Percentiles rank a stretch among this genome's conserved stretches.
phyloP scores from a whole-genome alignment of 1,140 invertebrate genomes.

The Holcopasites calliopsidis region DNA sequence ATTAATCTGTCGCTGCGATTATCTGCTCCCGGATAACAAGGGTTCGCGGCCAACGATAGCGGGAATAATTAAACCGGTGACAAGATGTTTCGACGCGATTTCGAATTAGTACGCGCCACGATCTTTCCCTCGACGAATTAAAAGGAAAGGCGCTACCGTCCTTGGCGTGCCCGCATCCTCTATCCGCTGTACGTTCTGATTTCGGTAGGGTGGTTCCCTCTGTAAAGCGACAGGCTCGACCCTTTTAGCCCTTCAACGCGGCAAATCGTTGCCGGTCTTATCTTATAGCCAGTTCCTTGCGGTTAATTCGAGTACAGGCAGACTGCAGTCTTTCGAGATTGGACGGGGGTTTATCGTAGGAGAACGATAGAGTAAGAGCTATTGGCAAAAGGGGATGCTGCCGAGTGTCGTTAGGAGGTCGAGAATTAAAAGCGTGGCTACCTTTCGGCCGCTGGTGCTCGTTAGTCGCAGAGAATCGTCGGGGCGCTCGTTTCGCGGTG shows the following conservation, averaged over 20 bases:
- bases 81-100: constrained; percentile 9
- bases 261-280: no score
- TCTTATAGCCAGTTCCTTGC: neutral
- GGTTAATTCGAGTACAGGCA: neutral
- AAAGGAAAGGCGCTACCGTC: no score
- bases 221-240: no score
- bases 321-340: neutral
- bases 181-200: no score
- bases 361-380: neutral
- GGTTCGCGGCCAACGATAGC: neutral
- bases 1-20: constrained; percentile 37
- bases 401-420: constrained; percentile 22
- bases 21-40: constrained; percentile 22
- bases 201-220: no score
- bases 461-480: constrained; percentile 45
- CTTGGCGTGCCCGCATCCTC: no score
- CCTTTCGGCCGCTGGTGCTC: constrained; percentile 23
- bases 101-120: constrained; percentile 4
- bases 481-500: constrained; percentile 27
- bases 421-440: constrained; percentile 30
- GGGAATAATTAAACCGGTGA: constrained; percentile 25
- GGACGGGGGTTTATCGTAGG: neutral
- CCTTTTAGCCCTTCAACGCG: no score
- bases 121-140: constrained; percentile 1
- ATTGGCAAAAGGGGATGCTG: neutral